These are phyloP conservation scores for Anguilla pacifica DNA, from an alignment of 2,797 vertebrate species.

Conservation along the genomic window DNA sequence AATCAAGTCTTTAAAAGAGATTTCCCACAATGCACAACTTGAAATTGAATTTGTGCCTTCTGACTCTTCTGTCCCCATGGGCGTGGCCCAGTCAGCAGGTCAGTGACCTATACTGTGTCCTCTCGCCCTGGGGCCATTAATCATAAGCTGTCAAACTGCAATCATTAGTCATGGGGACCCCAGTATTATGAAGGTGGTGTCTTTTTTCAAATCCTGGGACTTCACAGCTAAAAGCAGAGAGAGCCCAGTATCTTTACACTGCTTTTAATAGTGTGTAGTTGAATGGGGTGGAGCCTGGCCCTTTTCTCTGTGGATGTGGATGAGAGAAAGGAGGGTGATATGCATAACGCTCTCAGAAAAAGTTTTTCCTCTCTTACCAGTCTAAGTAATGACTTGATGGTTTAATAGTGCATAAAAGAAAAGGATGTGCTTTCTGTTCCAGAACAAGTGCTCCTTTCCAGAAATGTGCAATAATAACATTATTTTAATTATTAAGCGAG, in stretches of 20 bases:
- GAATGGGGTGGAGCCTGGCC: neutral
- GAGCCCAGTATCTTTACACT: constrained; percentile 36
- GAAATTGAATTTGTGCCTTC: constrained; percentile 58
- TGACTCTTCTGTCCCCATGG: constrained; percentile 34
- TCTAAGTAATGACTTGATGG: neutral
- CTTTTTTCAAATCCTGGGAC: constrained; percentile 56
- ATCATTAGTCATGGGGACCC: constrained; percentile 48
- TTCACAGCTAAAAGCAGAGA: constrained; percentile 43
- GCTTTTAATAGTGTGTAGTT: neutral
- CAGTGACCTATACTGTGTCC: constrained; percentile 52
- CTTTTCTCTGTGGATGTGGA: neutral
- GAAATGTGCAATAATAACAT: neutral
- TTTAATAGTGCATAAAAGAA: neutral
- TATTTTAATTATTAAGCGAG: neutral
- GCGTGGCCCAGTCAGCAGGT: constrained; percentile 50
- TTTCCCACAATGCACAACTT: constrained; percentile 23
- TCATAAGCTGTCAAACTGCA: constrained; percentile 62
- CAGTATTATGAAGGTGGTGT: constrained; percentile 48
- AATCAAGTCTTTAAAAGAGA: constrained; percentile 1
- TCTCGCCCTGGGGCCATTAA: constrained; percentile 60
- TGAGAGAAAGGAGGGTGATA: neutral
- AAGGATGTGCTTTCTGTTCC: neutral
- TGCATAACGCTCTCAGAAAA: neutral
- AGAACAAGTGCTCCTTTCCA: neutral
- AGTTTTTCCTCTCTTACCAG: neutral